Evolutionary conservation across 2,797 vertebrate genomes (phyloP).

Genomic region (Antrozous pallidus): DNA sequence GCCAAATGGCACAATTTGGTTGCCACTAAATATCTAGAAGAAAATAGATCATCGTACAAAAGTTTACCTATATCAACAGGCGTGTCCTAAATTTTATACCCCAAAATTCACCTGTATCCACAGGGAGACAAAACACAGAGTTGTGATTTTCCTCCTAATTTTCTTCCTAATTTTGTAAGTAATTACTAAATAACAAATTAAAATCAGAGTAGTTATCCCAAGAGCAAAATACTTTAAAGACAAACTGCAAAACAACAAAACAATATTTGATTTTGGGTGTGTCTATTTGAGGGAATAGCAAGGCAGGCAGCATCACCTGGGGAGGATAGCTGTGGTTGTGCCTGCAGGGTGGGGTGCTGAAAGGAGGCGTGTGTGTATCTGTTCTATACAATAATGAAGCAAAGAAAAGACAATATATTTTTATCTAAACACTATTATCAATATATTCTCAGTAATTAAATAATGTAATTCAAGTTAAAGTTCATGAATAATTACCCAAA

Average conservation of each 20-base stretch:
- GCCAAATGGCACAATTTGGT: not conserved
- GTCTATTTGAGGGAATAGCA: not conserved
- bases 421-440: not conserved
- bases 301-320: not conserved
- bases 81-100: not conserved
- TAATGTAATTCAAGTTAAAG: conserved; percentile 43
- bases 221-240: not conserved
- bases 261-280: not conserved
- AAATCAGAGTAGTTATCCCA: not conserved
- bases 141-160: not conserved
- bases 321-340: not conserved
- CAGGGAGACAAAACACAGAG: not conserved
- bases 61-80: not conserved
- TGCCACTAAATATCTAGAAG: not conserved
- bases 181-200: not conserved
- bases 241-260: not conserved
- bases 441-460: conserved; percentile 43
- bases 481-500: conserved; percentile 56
- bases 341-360: too few species aligned
- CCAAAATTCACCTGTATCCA: not conserved
- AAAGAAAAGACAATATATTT: not conserved
- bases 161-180: not conserved
- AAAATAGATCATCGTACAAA: not conserved
- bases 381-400: not conserved
- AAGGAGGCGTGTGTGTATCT: not conserved